phyloP scores from a whole-genome alignment of 2,888 invertebrate species.

The Tenthredo livida region DNA sequence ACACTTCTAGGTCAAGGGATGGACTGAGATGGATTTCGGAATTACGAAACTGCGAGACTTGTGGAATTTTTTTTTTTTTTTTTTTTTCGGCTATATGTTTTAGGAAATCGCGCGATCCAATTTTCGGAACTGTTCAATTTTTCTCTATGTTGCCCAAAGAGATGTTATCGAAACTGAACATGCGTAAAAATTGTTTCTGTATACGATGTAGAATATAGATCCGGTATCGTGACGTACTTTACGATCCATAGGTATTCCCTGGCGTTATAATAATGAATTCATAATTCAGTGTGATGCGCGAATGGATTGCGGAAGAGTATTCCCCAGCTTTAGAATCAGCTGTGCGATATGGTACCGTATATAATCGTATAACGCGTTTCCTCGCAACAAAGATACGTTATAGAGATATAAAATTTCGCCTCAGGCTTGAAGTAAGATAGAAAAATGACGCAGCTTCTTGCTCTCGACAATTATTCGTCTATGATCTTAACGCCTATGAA shows the following conservation, averaged over 20 bases:
- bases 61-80: no score
- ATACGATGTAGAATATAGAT: background rate
- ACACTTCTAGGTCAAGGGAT: no score
- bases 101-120: background rate
- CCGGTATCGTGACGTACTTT: constrained; percentile 23
- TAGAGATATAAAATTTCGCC: constrained; percentile 15
- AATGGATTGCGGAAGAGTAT: constrained; percentile 44
- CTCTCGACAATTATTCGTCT: background rate
- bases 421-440: background rate
- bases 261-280: background rate
- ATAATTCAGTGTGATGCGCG: constrained; percentile 19
- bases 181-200: background rate
- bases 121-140: background rate
- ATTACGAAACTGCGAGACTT: no score
- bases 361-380: background rate
- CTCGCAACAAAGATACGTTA: constrained; percentile 25
- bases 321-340: background rate
- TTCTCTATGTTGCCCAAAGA: background rate
- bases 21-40: no score
- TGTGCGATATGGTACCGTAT: background rate
- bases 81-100: background rate
- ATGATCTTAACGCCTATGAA: background rate
- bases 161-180: background rate
- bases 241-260: background rate
- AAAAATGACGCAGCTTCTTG: constrained; percentile 19